phyloP scores from a whole-genome alignment of 2,797 vertebrate genomes.

The Helarctos malayanus region DNA sequence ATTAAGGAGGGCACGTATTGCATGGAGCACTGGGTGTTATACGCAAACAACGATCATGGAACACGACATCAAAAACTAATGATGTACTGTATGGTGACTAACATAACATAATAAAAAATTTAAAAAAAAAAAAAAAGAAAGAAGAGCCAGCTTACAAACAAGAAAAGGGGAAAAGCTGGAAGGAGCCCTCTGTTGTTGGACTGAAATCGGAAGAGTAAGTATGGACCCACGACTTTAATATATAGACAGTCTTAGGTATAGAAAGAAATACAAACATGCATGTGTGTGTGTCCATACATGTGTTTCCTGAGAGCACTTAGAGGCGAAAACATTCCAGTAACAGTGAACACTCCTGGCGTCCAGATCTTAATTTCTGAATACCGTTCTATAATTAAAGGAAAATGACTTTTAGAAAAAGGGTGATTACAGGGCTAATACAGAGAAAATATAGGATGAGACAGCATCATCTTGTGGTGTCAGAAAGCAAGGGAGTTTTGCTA shows the following conservation, averaged over 20 bases:
- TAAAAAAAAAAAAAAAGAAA: not conserved
- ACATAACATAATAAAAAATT: no score
- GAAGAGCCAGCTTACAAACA: not conserved
- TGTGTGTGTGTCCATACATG: not conserved
- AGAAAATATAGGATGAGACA: not conserved
- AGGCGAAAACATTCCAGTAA: not conserved
- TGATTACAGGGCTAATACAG: not conserved
- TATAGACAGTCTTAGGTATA: not conserved
- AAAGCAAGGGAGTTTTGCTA: not conserved
- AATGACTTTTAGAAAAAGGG: not conserved
- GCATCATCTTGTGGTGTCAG: not conserved
- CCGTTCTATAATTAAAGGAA: not conserved
- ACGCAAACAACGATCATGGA: no score
- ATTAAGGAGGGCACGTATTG: no score
- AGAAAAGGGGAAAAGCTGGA: not conserved
- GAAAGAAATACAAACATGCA: not conserved
- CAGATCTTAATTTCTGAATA: not conserved
- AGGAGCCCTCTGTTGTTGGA: not conserved
- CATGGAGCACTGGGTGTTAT: no score
- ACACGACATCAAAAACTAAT: no score
- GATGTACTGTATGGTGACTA: no score
- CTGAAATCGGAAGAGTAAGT: not conserved
- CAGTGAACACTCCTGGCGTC: not conserved
- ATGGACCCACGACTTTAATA: not conserved
- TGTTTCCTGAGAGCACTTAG: not conserved